Evolutionary conservation across 1,140 invertebrate species (phyloP).

Genomic region (Drosophila pallidifrons): DNA sequence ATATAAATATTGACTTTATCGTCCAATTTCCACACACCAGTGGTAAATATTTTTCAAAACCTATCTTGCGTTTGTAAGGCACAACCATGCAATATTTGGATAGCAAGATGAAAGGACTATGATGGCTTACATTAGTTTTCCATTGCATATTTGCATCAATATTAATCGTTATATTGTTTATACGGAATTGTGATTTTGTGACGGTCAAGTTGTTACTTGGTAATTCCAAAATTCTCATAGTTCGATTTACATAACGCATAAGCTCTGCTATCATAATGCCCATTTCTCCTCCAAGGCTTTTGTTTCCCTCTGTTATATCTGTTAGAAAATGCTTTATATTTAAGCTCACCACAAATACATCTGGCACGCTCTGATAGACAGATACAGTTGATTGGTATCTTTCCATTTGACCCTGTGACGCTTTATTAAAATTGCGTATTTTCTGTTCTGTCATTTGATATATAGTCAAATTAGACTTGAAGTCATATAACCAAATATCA

Average conservation of each 20-base stretch:
- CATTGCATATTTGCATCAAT: conserved; percentile 2
- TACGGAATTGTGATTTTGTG: no score
- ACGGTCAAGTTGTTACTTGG: no score
- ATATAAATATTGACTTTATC: no score
- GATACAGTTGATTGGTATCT: neutral
- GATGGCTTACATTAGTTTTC: neutral
- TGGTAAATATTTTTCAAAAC: no score
- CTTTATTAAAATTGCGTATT: neutral
- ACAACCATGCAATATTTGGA: conserved; percentile 19
- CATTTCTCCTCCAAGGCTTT: conserved; percentile 6
- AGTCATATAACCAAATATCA: conserved; percentile 5
- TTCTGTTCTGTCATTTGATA: neutral
- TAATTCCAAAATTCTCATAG: neutral
- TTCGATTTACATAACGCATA: neutral
- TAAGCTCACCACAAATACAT: conserved; percentile 25
- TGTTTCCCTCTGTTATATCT: neutral
- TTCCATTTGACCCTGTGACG: neutral
- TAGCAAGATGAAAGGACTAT: neutral
- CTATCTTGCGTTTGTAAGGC: neutral
- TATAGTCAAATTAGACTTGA: neutral
- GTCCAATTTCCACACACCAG: no score
- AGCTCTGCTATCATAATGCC: conserved; percentile 5
- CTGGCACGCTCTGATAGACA: neutral
- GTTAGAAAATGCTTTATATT: neutral
- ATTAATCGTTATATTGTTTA: neutral